These are phyloP conservation scores for Hyperopisus bebe DNA, from an alignment of 2,113 vertebrate species.

Conservation along the genomic window DNA sequence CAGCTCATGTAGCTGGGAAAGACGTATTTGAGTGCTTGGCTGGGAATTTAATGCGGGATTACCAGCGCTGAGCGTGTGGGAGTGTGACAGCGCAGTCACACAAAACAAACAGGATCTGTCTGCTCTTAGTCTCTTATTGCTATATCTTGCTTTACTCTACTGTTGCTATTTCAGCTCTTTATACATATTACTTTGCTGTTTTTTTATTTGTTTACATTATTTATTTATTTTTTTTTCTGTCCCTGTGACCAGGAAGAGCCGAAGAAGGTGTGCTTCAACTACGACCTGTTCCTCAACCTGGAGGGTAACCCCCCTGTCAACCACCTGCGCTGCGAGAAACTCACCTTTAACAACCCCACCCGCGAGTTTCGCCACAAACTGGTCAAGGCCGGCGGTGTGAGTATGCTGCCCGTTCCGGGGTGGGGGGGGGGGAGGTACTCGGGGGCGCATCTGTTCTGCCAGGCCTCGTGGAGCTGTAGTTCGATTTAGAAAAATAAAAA, in stretches of 20 bases:
- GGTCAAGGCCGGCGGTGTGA: constrained; percentile 91
- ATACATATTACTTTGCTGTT: background rate
- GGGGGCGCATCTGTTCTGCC: too few species aligned
- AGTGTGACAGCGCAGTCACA: background rate
- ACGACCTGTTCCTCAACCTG: constrained; percentile 94
- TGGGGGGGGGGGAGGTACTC: background rate
- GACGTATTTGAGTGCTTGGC: background rate
- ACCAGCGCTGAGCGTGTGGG: background rate
- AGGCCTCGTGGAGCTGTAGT: background rate
- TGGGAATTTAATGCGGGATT: background rate
- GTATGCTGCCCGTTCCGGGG: constrained; percentile 26
- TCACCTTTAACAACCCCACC: constrained; percentile 98
- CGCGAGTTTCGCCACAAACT: constrained; percentile 94
- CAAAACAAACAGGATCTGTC: background rate
- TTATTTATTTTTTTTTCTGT: background rate
- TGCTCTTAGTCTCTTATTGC: background rate
- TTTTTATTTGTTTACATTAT: background rate
- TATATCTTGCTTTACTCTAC: background rate
- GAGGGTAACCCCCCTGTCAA: constrained; percentile 97
- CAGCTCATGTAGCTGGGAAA: background rate
- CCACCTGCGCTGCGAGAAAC: constrained; percentile 96
- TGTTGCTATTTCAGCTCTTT: background rate
- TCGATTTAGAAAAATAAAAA: too few species aligned
- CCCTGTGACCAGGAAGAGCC: constrained; percentile 79
- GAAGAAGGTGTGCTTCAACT: constrained; percentile 91